Base-by-base conservation (phyloP, 2,888 invertebrate species). In the Trimorus sp. region DNA sequence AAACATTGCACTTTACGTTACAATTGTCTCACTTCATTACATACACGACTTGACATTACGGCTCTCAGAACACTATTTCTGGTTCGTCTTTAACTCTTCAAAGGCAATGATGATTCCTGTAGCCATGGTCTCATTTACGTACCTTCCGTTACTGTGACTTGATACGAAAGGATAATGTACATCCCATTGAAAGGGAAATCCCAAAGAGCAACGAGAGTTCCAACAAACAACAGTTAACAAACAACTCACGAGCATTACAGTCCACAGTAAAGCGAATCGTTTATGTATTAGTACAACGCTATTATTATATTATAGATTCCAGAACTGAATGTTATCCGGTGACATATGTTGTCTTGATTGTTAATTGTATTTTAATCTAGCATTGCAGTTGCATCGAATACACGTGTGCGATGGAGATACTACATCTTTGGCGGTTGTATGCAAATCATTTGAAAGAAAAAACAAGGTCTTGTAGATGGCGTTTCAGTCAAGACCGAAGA, bases 51-150 rank as follows among this genome's bases (percentile, higher is more conserved):
- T 15, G 16, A 48, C 68, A 36, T 60, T 53, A 62, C 14, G 60
- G 54, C 73, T 63, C 73, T 69, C 53, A 48, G 69, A 79, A 60
- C 73, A 69, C 45, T 16, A n/a, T 37, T 60, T 66, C 70, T 73
- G 73, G 65, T 78, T 78, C 58, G 7, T 70, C 48, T 42, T 69
- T 56, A 69, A 58, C 0, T 66, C n/a, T 70, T 75, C 14, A n/a
- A 75, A 73, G 26, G 60, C 75, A 87, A 88, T 90, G 91, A 91
- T 91, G 91, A 91, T 91, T 89, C 87, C 83, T 89, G 91, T 88
- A 91, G 91, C 91, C 91, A 91, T 91, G 91, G 91, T 89, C 26
- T 26, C 85, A 80, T 88, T 87, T 90, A 90, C 88, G 86, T 89
- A 89, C 89, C 89, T 89, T 88, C 12, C 71, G 40, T 68, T 62